phyloP scores from a whole-genome alignment of 2,888 invertebrate genomes.

The Hirtodrosophila trivittata region DNA sequence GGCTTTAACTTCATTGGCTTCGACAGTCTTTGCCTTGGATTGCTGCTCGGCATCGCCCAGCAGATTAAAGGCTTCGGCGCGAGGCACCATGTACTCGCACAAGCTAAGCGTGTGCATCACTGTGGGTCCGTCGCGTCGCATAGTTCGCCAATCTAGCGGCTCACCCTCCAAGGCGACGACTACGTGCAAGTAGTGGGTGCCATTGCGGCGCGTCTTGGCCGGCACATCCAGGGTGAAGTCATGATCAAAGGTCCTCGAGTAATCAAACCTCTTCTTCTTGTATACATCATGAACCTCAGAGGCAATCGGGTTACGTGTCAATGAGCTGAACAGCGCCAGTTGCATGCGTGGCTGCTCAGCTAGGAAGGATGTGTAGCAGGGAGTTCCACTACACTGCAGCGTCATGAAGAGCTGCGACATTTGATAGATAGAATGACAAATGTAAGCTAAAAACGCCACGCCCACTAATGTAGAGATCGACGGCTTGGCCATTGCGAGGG shows the following conservation, averaged over 20 bases:
- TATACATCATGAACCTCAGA: conserved; percentile 87
- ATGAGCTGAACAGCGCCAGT: conserved; percentile 88
- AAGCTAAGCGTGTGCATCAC: conserved; percentile 87
- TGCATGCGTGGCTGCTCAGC: conserved; percentile 88
- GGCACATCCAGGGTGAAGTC: conserved; percentile 87
- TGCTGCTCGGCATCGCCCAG: conserved; percentile 84
- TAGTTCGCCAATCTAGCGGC: conserved; percentile 86
- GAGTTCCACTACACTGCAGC: conserved; percentile 85
- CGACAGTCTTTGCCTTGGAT: neutral
- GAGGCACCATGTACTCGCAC: conserved; percentile 90
- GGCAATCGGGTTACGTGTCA: conserved; percentile 85
- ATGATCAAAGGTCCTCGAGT: conserved; percentile 85
- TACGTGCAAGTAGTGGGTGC: conserved; percentile 91
- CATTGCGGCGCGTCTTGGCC: conserved; percentile 91
- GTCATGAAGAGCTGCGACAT: conserved; percentile 89
- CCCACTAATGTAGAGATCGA: conserved; percentile 87
- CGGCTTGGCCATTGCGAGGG: conserved; percentile 76
- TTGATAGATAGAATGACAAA: conserved; percentile 90
- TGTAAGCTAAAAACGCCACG: conserved; percentile 88
- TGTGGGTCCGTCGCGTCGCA: conserved; percentile 86
- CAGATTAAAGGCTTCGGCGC: conserved; percentile 90
- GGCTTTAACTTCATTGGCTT: neutral
- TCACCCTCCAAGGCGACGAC: conserved; percentile 87
- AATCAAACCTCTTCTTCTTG: conserved; percentile 87
- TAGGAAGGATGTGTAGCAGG: conserved; percentile 89